Evolutionary conservation across 2,888 invertebrate genomes (phyloP), one percentile per base, ranked within the genome.

Genomic region (Caenorhabditis auriculariae): DNA sequence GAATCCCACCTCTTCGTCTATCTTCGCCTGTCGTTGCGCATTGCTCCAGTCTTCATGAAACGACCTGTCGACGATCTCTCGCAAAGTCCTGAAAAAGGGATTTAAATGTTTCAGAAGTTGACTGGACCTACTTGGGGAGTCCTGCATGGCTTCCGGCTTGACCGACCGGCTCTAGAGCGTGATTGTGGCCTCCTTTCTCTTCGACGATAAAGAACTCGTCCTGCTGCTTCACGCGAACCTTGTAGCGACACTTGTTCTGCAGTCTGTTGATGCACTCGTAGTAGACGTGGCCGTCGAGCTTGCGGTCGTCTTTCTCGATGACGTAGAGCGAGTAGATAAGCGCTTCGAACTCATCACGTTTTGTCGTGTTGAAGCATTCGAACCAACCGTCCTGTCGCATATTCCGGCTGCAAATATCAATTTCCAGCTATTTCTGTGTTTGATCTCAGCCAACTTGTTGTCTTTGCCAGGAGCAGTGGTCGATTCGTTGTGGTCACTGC

Each of bases 321-420:
- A 70, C 73, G 39, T 66, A 74, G n/a, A 74, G 59, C 5, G 73
- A 74, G 51, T 66, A 74, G 39, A 74, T 55, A 6, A 74, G 60
- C 0, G 71, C 73, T 6, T 67, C 57, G 52, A 61, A 67, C 42
- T 73, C 70, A 3, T 49, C 21, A 6, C 23, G 32, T 9, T 44
- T 57, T 2, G 65, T 60, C 0, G 72, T 69, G 4, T 52, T 63
- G 52, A 67, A 73, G 42, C 72, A 73, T 37, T 73, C 70, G 39
- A 56, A 45, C 69, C 69, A 70, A 9, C 52, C 53, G 17, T 69
- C 69, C 17, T 42, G 27, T 6, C 52, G 55, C 12, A 44, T 51
- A 24, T 41, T 41, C 23, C 49, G 17, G 49, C 3, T n/a, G 24
- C 4, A 7, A n/a, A n/a, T n/a, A n/a, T n/a, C n/a, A n/a, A n/a